These are phyloP conservation scores for Zaprionus obscuricornis DNA, from an alignment of 2,888 invertebrate species.

Conservation along the genomic window DNA sequence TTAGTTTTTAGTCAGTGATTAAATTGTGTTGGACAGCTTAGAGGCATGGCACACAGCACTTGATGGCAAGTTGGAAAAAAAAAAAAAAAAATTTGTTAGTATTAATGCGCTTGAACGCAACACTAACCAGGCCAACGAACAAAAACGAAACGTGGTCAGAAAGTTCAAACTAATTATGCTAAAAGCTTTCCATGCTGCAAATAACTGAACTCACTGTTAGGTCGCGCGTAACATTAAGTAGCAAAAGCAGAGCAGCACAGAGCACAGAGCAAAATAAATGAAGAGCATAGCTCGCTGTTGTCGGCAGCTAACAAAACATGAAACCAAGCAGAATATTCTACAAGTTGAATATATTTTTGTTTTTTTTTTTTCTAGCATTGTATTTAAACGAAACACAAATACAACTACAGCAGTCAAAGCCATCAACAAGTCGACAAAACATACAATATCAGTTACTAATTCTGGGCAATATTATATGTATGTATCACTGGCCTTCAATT, in stretches of 20 bases:
- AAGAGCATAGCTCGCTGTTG: slow-evolving; percentile 2
- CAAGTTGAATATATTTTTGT: no score
- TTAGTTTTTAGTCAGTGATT: slow-evolving; percentile 2
- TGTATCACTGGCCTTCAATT: no score
- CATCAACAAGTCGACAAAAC: slow-evolving; percentile 15
- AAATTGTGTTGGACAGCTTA: slow-evolving; percentile 8
- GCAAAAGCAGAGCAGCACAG: slow-evolving; percentile 21
- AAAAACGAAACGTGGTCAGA: slow-evolving; percentile 82
- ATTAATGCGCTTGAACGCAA: slow-evolving; percentile 75
- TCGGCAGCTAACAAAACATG: slow-evolving; percentile 50
- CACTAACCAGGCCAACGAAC: slow-evolving; percentile 81
- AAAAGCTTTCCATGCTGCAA: slow-evolving; percentile 79
- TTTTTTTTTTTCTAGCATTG: no score
- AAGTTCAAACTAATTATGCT: slow-evolving; percentile 83
- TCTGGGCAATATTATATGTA: not conserved
- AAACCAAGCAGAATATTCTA: slow-evolving; percentile 58
- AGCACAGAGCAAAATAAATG: not conserved
- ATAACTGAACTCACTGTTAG: slow-evolving; percentile 51
- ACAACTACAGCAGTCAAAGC: slow-evolving; percentile 18
- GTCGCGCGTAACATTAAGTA: slow-evolving; percentile 9
- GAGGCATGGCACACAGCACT: not conserved
- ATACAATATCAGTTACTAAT: slow-evolving; percentile 13
- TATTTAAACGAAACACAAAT: slow-evolving; percentile 57
- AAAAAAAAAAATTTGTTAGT: slow-evolving; percentile 14
- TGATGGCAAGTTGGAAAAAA: no score